These are phyloP conservation scores for Apodemia zela DNA, from an alignment of 2,888 invertebrate species.

Conservation along the genomic window DNA sequence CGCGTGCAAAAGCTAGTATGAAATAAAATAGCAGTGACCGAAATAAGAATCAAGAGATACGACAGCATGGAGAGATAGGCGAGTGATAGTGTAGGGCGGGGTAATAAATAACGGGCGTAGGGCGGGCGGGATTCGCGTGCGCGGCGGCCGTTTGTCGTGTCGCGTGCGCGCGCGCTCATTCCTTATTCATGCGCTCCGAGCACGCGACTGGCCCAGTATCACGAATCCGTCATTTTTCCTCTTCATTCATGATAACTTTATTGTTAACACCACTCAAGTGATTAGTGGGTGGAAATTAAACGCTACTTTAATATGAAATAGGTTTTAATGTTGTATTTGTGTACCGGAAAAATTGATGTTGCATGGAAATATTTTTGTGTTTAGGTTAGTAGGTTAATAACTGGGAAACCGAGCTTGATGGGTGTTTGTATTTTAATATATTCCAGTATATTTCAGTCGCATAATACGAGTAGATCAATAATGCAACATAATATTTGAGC, in stretches of 20 bases:
- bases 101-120: constrained; percentile 46
- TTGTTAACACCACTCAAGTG: constrained; percentile 14
- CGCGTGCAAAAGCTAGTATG: too few relatives aligned
- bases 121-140: constrained; percentile 50
- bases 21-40: constrained; percentile 5
- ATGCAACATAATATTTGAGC: too few relatives aligned
- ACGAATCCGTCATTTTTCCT: constrained; percentile 36
- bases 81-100: constrained; percentile 40
- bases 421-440: background rate
- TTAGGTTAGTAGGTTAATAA: background rate
- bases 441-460: too few relatives aligned
- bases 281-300: constrained; percentile 9
- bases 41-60: constrained; percentile 39
- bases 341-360: background rate
- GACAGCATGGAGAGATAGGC: constrained; percentile 50
- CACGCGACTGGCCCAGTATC: constrained; percentile 50
- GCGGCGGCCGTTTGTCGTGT: constrained; percentile 57
- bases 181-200: constrained; percentile 68
- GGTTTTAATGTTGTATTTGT: background rate
- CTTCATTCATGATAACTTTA: constrained; percentile 21
- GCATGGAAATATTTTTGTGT: background rate
- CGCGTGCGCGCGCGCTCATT: constrained; percentile 78
- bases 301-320: background rate
- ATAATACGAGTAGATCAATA: too few relatives aligned
- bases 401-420: too few relatives aligned